Percentiles rank a stretch among this genome's conserved stretches.
phyloP scores from a whole-genome alignment of 2,113 vertebrate species.

The Scolopax mira region DNA sequence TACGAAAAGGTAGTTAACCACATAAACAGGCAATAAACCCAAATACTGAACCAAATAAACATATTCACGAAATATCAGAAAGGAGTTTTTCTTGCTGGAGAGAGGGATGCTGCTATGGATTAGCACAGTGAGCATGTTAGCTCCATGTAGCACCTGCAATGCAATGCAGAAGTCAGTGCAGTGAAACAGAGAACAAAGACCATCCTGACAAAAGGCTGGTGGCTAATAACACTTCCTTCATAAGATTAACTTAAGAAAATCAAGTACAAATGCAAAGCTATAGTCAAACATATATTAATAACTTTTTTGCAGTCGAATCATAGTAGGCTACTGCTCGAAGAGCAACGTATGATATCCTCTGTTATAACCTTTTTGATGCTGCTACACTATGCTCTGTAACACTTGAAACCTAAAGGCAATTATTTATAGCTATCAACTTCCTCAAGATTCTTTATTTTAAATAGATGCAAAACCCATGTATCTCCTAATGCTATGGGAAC shows the following conservation, averaged over 20 bases:
- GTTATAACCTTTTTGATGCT: neutral
- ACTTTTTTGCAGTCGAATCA: neutral
- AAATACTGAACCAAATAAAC: neutral
- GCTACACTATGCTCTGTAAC: neutral
- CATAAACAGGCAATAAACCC: neutral
- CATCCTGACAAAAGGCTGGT: neutral
- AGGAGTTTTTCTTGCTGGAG: neutral
- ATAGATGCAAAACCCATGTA: neutral
- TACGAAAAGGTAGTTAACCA: constrained; percentile 2
- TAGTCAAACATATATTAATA: neutral
- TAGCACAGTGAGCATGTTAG: neutral
- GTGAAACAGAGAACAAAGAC: neutral
- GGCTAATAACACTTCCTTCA: neutral
- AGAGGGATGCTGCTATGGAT: neutral
- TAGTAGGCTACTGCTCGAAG: neutral
- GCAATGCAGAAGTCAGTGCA: neutral
- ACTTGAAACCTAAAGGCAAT: neutral
- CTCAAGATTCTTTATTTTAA: neutral
- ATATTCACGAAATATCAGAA: neutral
- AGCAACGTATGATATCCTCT: neutral
- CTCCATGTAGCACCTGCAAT: neutral
- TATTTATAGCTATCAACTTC: neutral
- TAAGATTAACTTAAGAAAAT: neutral
- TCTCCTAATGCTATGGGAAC: neutral
- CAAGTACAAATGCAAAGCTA: neutral